These are phyloP conservation scores for Ianthella basta DNA, from an alignment of 37 sponge, comb jelly and placozoan genomes.

Conservation along the genomic window DNA sequence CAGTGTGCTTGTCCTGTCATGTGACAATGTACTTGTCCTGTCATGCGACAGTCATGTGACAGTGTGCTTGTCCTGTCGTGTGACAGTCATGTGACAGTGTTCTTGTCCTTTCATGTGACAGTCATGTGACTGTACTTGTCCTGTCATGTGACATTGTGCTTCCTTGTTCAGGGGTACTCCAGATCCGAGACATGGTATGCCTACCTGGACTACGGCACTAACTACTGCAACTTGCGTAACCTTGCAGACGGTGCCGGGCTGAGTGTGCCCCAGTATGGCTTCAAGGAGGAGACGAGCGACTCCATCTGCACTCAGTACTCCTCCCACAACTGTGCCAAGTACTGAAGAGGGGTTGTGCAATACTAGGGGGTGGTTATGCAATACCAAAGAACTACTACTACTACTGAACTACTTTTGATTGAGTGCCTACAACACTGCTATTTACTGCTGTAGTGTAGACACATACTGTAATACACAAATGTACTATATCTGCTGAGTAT, in stretches of 20 bases:
- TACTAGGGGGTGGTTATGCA: not conserved
- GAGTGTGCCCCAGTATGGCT: constrained; percentile 44
- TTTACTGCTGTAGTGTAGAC: too few relatives aligned
- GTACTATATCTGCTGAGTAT: too few relatives aligned
- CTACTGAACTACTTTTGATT: not conserved
- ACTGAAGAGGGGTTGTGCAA: constrained; percentile 33
- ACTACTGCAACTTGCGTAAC: constrained; percentile 90
- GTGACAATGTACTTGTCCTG: too few relatives aligned
- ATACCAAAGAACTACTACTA: not conserved
- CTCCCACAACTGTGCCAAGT: constrained; percentile 62
- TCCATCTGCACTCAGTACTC: constrained; percentile 77
- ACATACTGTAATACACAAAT: too few relatives aligned
- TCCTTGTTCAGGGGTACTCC: constrained; percentile 61
- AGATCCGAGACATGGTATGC: constrained; percentile 82
- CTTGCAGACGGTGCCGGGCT: constrained; percentile 64
- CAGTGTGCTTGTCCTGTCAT: not conserved
- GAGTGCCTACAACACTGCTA: too few relatives aligned
- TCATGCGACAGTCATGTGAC: too few relatives aligned
- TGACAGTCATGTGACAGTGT: not conserved
- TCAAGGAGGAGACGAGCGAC: constrained; percentile 62
- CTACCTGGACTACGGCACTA: constrained; percentile 78
- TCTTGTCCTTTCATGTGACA: not conserved
- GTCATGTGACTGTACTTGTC: too few relatives aligned
- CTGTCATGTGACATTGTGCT: not conserved
- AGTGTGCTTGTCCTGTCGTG: too few relatives aligned